Conservation (phyloP, 2,888 invertebrate genomes). For the Phymatocera aterrima region DNA sequence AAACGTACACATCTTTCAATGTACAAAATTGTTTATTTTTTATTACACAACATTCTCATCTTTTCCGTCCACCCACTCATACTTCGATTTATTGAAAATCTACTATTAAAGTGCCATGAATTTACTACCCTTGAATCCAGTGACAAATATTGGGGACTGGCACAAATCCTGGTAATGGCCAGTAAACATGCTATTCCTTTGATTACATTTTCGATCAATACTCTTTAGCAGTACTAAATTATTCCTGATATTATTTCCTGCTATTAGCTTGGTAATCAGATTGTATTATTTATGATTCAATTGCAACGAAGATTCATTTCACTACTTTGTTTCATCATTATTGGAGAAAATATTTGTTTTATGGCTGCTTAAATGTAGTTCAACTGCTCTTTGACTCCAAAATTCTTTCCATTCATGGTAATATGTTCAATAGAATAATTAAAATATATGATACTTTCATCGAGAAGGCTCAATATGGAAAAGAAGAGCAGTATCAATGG, state of each 20-base stretch:
- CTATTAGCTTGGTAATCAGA: conserved; percentile 22
- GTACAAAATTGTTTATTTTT: neutral
- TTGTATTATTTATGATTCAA: conserved; percentile 15
- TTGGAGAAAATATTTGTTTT: too few relatives aligned
- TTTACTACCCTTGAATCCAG: neutral
- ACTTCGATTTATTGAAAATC: conserved; percentile 3
- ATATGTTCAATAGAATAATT: neutral
- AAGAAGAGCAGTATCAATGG: conserved; percentile 75
- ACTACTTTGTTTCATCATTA: neutral
- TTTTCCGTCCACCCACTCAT: neutral
- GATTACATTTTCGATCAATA: conserved; percentile 25
- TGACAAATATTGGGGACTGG: conserved; percentile 31
- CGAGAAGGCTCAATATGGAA: conserved; percentile 74
- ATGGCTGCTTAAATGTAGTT: too few relatives aligned
- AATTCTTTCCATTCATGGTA: neutral
- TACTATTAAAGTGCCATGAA: neutral
- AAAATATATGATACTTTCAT: neutral
- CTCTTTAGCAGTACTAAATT: neutral
- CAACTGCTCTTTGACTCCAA: neutral
- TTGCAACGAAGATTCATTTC: neutral
- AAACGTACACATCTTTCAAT: neutral
- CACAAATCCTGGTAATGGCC: conserved; percentile 21
- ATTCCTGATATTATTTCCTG: conserved; percentile 11
- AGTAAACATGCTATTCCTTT: conserved; percentile 14
- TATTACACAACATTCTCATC: neutral